Evolutionary conservation across 2,888 invertebrate species (phyloP), one percentile per base, ranked within the genome.

Genomic region (Nomada hirtipes): DNA sequence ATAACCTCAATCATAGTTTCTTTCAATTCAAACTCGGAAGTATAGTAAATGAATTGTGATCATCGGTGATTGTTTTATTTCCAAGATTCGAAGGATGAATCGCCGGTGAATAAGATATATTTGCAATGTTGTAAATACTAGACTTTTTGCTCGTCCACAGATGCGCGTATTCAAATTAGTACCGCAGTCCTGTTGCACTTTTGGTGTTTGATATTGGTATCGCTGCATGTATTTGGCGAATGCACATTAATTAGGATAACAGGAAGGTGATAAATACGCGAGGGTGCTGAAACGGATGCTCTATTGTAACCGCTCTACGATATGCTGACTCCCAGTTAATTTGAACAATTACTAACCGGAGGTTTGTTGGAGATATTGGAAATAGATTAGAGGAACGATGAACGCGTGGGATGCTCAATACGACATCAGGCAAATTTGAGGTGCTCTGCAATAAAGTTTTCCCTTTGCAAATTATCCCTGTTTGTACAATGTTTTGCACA

Each of bases 291-390:
- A n/a, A 53, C 10, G 15, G n/a, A 44, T 29, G 26, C 44, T n/a
- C 42, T 23, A 53, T 44, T n/a, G 11, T 15, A 71, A 29, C 23
- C 15, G 7, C 2, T 60, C 18, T n/a, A 20, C 15, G 36, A 42
- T 60, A 10, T 57, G 42, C 42, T 71, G 53, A 44, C n/a, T 20
- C 7, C 23, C n/a, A 29, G 57, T 36, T 65, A 57, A 73, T 65
- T 65, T 63, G 42, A n/a, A 44, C 29, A 72, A 44, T 64, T 72
- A 64, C 29, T 55, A 64, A 53, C n/a, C 23, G 20, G 42, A 52
- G 36, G 42, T 53, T 42, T 36, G 26, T 15, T 44, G 44, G 44
- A 64, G 44, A 72, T 72, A 53, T 63, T 52, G 52, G 61, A 61
- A 61, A 52, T 52, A 71, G 42, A 71, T 71, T 44, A 63, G n/a